Evolutionary conservation across 2,113 vertebrate genomes (phyloP).

Genomic region (Sander lucioperca): DNA sequence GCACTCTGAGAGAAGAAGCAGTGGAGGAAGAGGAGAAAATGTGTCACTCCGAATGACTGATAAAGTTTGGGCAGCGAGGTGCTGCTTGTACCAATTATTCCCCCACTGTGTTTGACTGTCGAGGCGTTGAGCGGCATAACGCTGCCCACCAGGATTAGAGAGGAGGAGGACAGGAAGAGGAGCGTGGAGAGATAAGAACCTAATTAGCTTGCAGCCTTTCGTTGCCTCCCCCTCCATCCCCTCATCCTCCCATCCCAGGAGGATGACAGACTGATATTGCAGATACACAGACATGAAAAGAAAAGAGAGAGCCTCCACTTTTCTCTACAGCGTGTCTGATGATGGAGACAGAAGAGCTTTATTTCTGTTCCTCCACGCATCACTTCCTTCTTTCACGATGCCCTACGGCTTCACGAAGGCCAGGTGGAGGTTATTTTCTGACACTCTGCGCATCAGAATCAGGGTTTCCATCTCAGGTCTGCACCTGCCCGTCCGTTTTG

Average conservation of each 20-base stretch:
- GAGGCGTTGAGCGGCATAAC: constrained; percentile 73
- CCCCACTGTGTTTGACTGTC: constrained; percentile 74
- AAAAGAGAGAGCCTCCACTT: constrained; percentile 13
- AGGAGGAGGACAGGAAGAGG: constrained; percentile 72
- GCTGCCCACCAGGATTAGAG: constrained; percentile 78
- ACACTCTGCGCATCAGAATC: neutral
- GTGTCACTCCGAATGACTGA: constrained; percentile 68
- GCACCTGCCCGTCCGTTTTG: neutral
- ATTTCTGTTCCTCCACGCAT: constrained; percentile 6
- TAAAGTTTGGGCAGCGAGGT: constrained; percentile 72
- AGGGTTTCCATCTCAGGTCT: neutral
- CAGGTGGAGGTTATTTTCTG: neutral
- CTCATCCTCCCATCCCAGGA: constrained; percentile 55
- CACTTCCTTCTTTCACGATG: neutral
- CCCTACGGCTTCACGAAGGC: neutral
- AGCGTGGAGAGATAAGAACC: constrained; percentile 79
- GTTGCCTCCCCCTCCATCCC: constrained; percentile 49
- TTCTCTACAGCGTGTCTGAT: constrained; percentile 18
- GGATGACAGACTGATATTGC: constrained; percentile 53
- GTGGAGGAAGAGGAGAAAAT: constrained; percentile 42
- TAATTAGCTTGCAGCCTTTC: constrained; percentile 80
- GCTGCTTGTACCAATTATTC: constrained; percentile 78
- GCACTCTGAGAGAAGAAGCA: constrained; percentile 14
- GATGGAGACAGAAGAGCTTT: neutral
- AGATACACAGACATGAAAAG: constrained; percentile 48